These are phyloP conservation scores for Clivina fossor DNA, from an alignment of 2,888 invertebrate genomes.

Conservation along the genomic window DNA sequence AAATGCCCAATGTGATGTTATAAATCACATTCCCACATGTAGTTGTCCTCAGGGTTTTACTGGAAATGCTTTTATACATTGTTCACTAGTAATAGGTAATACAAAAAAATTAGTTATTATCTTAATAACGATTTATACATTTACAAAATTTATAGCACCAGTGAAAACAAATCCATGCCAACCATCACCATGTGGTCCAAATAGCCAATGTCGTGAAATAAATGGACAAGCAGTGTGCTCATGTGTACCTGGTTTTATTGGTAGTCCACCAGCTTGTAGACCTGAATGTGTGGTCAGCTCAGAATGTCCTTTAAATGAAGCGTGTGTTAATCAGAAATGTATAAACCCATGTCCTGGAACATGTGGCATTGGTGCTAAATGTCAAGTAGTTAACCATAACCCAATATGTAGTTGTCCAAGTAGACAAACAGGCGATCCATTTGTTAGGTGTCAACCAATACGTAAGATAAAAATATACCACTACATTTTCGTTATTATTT, in stretches of 20 bases:
- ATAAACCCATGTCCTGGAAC: constrained; percentile 58
- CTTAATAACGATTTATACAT: neutral
- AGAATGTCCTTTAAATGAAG: constrained; percentile 58
- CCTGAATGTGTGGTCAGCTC: constrained; percentile 58
- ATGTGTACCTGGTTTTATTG: constrained; percentile 56
- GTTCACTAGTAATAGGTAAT: constrained; percentile 54
- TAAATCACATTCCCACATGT: constrained; percentile 70
- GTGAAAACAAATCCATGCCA: constrained; percentile 60
- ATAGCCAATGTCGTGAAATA: constrained; percentile 65
- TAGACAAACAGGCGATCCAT: constrained; percentile 59
- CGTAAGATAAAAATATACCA: constrained; percentile 13
- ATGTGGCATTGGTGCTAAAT: constrained; percentile 59
- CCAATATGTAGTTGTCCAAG: constrained; percentile 61
- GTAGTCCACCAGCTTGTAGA: constrained; percentile 56
- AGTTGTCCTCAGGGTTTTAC: constrained; percentile 68
- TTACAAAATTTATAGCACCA: no score
- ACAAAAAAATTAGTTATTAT: constrained; percentile 32
- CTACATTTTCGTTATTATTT: neutral
- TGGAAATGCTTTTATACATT: constrained; percentile 70
- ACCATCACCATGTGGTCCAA: constrained; percentile 73
- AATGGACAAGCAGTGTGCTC: constrained; percentile 62
- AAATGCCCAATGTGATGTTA: constrained; percentile 71
- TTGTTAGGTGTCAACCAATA: constrained; percentile 46
- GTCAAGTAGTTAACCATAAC: constrained; percentile 60
- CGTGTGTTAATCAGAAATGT: constrained; percentile 60